Base-by-base conservation (phyloP, 2,113 vertebrate genomes). In the Parotia lawesii region DNA sequence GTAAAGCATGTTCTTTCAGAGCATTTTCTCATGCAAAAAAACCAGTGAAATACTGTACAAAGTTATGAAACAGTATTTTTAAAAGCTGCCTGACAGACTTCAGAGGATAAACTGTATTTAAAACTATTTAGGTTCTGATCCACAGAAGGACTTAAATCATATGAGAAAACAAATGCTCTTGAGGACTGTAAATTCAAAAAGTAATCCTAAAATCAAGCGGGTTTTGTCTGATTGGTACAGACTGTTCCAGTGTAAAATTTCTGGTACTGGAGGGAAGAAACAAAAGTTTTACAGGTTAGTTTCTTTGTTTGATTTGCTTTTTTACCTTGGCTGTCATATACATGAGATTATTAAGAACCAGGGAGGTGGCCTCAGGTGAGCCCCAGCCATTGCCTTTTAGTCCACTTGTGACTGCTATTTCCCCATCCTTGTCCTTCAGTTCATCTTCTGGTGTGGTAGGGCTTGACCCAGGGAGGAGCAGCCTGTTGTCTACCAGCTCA, bases 321-420 rank as follows among this genome's bases (percentile, higher is more conserved):
- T 81, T 97, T 98, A 99, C 99, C 99, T 99, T 99, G 81, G 99
- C 99, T 0, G 99, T 99, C 99, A 99, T 99, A 95, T 99, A 99
- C 99, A 99, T 99, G 95, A 99, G 99, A 97, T 99, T 99, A 97
- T 99, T 99, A 74, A 99, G 99, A 93, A 99, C 99, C 64, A 99
- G 96, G 0, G 99, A 99, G 0, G 99, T 99, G 23, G 99, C 99
- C 96, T 99, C 99, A 33, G 99, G 98, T 47, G 99, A 99, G 42
- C 99, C 99, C 99, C 99, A 99, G 93, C 99, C 99, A 13, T 96
- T 99, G 76, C 99, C 99, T 96, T 98, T 98, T n/a, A 99, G 97
- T 79, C 98, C 98, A 17, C 95, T 98, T 53, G 96, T 93, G 51
- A 97, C 86, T 12, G 96, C 89, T 20, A 92, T 70, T 80, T 98